Conservation (phyloP, 2,888 invertebrate genomes). For the Standfussiana lucernea region DNA sequence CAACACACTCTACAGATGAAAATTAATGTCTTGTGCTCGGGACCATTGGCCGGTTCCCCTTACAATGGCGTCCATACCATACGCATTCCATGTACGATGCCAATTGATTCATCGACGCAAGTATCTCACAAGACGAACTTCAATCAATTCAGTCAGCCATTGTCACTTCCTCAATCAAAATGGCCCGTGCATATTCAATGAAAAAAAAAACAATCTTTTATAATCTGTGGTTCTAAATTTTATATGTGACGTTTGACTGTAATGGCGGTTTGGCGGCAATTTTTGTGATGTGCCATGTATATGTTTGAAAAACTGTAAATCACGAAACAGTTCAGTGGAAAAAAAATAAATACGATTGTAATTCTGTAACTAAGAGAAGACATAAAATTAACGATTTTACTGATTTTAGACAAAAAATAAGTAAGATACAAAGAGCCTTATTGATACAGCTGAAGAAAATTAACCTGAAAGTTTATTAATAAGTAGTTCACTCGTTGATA, state of each 20-base stretch:
- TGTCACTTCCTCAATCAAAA: conserved; percentile 70
- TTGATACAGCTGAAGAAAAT: conserved; percentile 16
- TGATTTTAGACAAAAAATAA: conserved; percentile 8
- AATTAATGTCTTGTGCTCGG: conserved; percentile 24
- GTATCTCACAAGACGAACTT: conserved; percentile 57
- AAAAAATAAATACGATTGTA: not conserved
- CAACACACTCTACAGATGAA: conserved; percentile 23
- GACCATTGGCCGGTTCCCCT: conserved; percentile 61
- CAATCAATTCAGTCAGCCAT: conserved; percentile 70
- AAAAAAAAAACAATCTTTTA: conserved; percentile 22
- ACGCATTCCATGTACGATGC: conserved; percentile 71
- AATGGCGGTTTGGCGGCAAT: conserved; percentile 9
- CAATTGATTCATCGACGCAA: conserved; percentile 68
- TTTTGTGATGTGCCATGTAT: conserved; percentile 3
- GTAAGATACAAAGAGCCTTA: conserved; percentile 10
- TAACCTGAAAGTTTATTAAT: conserved; percentile 19
- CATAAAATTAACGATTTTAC: not conserved
- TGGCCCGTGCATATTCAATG: conserved; percentile 33
- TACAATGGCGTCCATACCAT: conserved; percentile 65
- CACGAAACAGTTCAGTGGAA: not conserved
- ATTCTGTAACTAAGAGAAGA: not conserved
- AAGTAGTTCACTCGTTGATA: conserved; percentile 13
- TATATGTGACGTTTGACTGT: not conserved
- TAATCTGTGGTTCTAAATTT: conserved; percentile 23
- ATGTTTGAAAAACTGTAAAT: not conserved